These are phyloP conservation scores for Linnaemya tessellans DNA, from an alignment of 2,888 invertebrate genomes.

Conservation along the genomic window DNA sequence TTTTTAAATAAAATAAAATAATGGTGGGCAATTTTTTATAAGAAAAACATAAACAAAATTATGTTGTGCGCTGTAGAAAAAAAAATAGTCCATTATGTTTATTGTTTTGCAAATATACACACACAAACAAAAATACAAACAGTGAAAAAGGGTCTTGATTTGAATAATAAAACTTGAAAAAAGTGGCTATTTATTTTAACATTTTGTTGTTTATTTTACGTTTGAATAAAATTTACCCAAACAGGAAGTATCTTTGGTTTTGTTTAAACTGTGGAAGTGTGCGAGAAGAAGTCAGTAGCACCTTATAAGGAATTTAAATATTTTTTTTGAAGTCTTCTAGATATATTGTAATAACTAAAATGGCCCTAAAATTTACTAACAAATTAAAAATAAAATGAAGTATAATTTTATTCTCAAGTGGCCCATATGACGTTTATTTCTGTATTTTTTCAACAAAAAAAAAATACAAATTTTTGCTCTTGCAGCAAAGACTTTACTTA, in stretches of 20 bases:
- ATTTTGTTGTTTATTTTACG: constrained; percentile 24
- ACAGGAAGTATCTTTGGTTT: too few relatives aligned
- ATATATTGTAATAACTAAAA: too few relatives aligned
- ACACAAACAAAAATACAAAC: constrained; percentile 19
- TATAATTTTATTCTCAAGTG: too few relatives aligned
- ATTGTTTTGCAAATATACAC: constrained; percentile 62
- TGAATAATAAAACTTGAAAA: constrained; percentile 27
- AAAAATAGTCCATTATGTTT: constrained; percentile 43
- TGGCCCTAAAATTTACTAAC: too few relatives aligned
- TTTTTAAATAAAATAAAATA: constrained; percentile 35
- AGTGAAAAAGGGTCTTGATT: constrained; percentile 60
- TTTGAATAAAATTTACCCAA: constrained; percentile 24
- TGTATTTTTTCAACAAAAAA: too few relatives aligned
- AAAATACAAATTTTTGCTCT: too few relatives aligned
- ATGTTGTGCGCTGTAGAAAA: too few relatives aligned
- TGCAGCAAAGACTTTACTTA: too few relatives aligned
- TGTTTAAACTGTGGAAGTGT: neutral
- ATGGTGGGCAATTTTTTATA: neutral
- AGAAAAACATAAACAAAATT: neutral
- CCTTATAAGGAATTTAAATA: too few relatives aligned
- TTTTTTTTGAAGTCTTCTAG: too few relatives aligned
- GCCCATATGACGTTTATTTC: too few relatives aligned
- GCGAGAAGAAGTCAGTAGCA: neutral
- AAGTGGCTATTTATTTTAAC: constrained; percentile 32
- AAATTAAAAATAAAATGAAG: too few relatives aligned